Conservation (phyloP, 2,797 vertebrate genomes). For the Falco naumanni region DNA sequence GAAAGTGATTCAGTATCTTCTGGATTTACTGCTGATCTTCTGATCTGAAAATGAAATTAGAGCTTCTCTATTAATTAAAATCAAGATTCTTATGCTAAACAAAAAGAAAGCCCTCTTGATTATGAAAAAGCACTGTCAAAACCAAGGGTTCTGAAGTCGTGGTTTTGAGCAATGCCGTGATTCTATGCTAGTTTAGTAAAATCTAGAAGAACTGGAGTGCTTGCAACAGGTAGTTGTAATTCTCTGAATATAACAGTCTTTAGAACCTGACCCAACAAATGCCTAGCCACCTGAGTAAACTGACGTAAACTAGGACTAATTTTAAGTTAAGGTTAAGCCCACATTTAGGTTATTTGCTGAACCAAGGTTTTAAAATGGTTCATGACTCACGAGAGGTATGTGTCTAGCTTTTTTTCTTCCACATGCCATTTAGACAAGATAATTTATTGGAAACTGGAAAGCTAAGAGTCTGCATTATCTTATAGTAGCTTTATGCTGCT, state of each 20-base stretch:
- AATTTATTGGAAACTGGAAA: not conserved
- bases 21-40: not conserved
- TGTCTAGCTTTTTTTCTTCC: not conserved
- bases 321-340: accelerated
- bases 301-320: not conserved
- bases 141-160: not conserved
- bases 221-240: not conserved
- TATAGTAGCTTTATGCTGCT: not conserved
- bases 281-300: not conserved
- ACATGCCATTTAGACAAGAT: not conserved
- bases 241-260: not conserved
- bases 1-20: not conserved
- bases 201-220: not conserved
- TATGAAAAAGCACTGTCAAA: not conserved
- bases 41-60: not conserved
- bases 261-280: not conserved
- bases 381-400: not conserved
- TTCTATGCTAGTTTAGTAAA: not conserved
- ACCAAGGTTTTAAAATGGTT: not conserved
- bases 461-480: not conserved
- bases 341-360: not conserved
- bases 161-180: not conserved
- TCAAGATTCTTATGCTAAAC: not conserved
- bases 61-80: not conserved
- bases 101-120: not conserved